These are phyloP conservation scores for Drosophila kambysellisi DNA, from an alignment of 2,888 invertebrate genomes.

Conservation along the genomic window DNA sequence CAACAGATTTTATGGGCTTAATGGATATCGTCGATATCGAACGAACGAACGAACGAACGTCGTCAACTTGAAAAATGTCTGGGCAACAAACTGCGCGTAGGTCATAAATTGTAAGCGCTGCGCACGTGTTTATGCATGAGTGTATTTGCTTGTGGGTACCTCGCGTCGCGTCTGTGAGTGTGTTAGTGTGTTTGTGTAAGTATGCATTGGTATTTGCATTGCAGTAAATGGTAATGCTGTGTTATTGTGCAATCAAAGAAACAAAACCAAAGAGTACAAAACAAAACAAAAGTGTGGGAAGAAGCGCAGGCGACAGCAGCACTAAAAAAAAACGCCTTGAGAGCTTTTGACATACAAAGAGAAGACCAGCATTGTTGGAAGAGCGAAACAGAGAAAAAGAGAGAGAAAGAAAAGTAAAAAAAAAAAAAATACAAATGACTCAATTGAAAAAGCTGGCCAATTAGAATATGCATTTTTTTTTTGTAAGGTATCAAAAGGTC, in stretches of 20 bases:
- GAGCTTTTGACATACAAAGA: slow-evolving; percentile 35
- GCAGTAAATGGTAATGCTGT: slow-evolving; percentile 43
- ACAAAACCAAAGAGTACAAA: neutral
- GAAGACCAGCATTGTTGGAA: neutral
- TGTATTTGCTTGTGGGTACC: slow-evolving; percentile 44
- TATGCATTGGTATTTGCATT: slow-evolving; percentile 68
- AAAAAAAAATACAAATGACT: slow-evolving; percentile 13
- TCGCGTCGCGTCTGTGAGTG: slow-evolving; percentile 19
- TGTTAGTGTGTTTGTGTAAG: slow-evolving; percentile 9
- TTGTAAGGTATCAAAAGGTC: neutral
- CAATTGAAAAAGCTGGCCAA: slow-evolving; percentile 1
- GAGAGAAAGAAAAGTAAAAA: too few species aligned
- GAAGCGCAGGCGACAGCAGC: slow-evolving; percentile 7
- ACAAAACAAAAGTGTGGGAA: slow-evolving; percentile 30
- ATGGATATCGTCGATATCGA: slow-evolving; percentile 80
- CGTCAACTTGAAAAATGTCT: slow-evolving; percentile 60
- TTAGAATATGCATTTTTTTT: neutral
- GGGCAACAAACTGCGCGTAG: slow-evolving; percentile 13
- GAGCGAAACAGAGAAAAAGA: neutral
- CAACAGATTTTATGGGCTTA: slow-evolving; percentile 81
- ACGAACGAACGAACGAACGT: slow-evolving; percentile 25
- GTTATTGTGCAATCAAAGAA: slow-evolving; percentile 27
- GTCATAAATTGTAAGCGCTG: slow-evolving; percentile 72
- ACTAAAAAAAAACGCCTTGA: slow-evolving; percentile 21
- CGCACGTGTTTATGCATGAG: slow-evolving; percentile 60